These are phyloP conservation scores for Teleiodes luculella DNA, from an alignment of 2,888 invertebrate genomes.

Conservation along the genomic window DNA sequence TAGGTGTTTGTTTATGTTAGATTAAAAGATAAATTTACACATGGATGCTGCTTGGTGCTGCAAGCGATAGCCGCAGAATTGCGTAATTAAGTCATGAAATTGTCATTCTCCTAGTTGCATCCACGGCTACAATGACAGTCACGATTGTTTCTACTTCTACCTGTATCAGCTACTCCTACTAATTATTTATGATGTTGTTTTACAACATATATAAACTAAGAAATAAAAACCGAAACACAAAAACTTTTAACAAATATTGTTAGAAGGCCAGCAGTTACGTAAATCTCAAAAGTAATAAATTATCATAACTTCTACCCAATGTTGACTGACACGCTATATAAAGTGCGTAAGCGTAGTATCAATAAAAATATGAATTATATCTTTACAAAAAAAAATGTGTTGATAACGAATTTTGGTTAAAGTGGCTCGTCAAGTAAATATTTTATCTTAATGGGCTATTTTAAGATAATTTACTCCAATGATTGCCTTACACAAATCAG, in stretches of 20 bases:
- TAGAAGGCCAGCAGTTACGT: constrained; percentile 24
- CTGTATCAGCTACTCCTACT: constrained; percentile 24
- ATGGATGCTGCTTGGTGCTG: constrained; percentile 41
- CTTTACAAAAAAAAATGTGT: background rate
- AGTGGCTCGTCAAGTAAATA: constrained; percentile 12
- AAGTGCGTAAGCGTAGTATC: background rate
- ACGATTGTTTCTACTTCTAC: constrained; percentile 24
- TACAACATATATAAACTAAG: constrained; percentile 37
- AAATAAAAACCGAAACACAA: constrained; percentile 23
- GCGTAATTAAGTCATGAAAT: constrained; percentile 53
- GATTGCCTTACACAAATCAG: constrained; percentile 9
- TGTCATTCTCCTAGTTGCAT: constrained; percentile 23
- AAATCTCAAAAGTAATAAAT: constrained; percentile 22
- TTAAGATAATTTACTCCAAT: constrained; percentile 14
- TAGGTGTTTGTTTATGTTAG: constrained; percentile 42
- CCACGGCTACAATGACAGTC: constrained; percentile 35
- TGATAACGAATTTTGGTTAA: constrained; percentile 1
- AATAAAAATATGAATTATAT: constrained; percentile 6
- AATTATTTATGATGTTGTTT: constrained; percentile 35
- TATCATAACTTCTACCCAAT: constrained; percentile 11
- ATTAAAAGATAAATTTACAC: constrained; percentile 36
- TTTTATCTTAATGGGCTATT: constrained; percentile 18
- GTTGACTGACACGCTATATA: background rate
- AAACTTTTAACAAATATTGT: constrained; percentile 22
- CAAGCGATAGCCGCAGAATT: constrained; percentile 38